phyloP scores from a whole-genome alignment of 2,797 vertebrate species.

The Gymnocypris eckloni region DNA sequence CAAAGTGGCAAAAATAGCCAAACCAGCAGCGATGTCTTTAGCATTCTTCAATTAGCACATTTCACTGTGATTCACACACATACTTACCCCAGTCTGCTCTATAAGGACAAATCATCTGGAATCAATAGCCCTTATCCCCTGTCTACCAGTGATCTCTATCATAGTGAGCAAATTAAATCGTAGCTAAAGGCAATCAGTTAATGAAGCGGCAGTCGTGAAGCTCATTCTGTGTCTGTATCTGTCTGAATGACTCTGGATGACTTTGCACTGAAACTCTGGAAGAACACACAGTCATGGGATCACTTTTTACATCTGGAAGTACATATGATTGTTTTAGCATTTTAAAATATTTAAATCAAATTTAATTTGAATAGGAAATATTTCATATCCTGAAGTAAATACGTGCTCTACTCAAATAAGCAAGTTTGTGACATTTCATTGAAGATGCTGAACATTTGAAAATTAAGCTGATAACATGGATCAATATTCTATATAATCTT shows the following conservation, averaged over 20 bases:
- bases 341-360: neutral
- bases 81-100: constrained; percentile 33
- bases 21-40: constrained; percentile 40
- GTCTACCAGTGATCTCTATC: constrained; percentile 56
- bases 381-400: constrained; percentile 1
- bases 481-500: neutral
- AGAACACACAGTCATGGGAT: neutral
- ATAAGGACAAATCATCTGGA: constrained; percentile 52
- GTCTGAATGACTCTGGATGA: constrained; percentile 27
- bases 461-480: neutral
- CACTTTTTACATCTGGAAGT: neutral
- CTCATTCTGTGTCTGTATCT: constrained; percentile 27
- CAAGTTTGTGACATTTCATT: neutral
- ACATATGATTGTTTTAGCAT: neutral
- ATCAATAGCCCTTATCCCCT: constrained; percentile 62
- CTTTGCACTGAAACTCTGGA: constrained; percentile 15
- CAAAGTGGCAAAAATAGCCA: constrained; percentile 19
- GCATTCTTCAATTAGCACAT: constrained; percentile 30
- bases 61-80: neutral
- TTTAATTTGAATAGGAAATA: neutral
- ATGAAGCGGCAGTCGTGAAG: constrained; percentile 44
- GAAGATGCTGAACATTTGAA: neutral
- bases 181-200: constrained; percentile 50
- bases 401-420: neutral
- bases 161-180: constrained; percentile 60